Conservation (phyloP, 2,797 vertebrate species). For the Oreochromis grahami region DNA sequence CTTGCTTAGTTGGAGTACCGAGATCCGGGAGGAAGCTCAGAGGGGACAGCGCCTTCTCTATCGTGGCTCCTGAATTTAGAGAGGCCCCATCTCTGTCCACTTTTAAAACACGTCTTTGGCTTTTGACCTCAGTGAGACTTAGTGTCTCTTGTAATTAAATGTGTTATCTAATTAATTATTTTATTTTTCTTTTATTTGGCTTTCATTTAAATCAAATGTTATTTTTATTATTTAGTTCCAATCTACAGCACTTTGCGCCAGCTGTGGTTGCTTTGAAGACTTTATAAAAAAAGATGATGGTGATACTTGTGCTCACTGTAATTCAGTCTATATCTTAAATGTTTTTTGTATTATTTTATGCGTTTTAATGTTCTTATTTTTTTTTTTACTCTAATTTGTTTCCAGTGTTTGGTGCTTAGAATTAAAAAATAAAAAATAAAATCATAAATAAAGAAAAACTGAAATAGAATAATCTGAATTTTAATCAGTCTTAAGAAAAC, state of each 20-base stretch:
- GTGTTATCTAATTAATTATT: background rate
- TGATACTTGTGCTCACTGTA: background rate
- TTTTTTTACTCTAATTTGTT: background rate
- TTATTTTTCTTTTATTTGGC: background rate
- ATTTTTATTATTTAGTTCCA: background rate
- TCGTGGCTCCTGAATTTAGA: background rate
- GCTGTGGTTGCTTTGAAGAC: background rate
- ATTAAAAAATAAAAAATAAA: background rate
- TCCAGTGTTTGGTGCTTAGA: background rate
- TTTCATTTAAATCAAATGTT: background rate
- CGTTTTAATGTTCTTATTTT: background rate
- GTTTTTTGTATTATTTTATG: background rate
- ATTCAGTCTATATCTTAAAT: background rate
- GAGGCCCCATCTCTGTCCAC: background rate
- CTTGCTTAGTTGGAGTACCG: background rate
- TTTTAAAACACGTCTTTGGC: accelerated
- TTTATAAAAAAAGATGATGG: background rate
- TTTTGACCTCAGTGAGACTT: background rate
- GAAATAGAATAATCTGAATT: background rate
- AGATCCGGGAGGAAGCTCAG: accelerated
- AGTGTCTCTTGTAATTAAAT: background rate
- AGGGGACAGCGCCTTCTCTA: background rate
- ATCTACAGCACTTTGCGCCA: accelerated
- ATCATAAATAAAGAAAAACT: background rate
- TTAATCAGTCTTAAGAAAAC: background rate